Base-by-base conservation (phyloP, 2,113 vertebrate species). In the Epinephelus cyanopodus region DNA sequence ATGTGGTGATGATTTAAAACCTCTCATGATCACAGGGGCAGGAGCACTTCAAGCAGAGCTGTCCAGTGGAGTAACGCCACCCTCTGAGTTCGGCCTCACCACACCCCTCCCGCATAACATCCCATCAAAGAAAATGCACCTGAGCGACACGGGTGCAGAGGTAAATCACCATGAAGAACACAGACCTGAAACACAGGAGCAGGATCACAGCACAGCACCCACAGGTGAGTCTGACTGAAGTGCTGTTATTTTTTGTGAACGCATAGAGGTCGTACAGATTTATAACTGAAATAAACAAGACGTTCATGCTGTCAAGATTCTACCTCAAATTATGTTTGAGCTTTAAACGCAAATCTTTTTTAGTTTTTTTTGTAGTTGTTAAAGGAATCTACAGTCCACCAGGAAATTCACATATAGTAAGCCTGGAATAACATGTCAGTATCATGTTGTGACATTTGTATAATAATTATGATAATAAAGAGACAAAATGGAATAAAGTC, bases 41-140 rank as follows among this genome's bases (percentile, higher is more conserved):
- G 12, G 69, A 71, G 50, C 67, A 64, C 3, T 18, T 54, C n/a
- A 50, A 71, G 25, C 58, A 80, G 48, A 42, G 68, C 27, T 66
- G 68, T 54, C 25, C 27, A 39, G 50, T 33, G 12, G 45, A 42
- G 45, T 5, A 33, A 5, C 58, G 0, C 58, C 58, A 18, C 17
- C 58, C 7, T 61, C 27, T 61, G 58, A 61, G 9, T 27, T 33
- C 17, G 7, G 25, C 13, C 37, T 21, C 33, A 5, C 17, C 37
- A 3, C 21, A 45, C 12, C 5, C n/a, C 13, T 65, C 14, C 63
- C 63, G 25, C 42, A 25, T 12, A 17, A 47, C 64, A 27, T 47
- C 65, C 45, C 53, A 11, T 14, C 39, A 6, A 12, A 47, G 39
- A 58, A 27, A 9, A 47, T 19, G 3, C 54, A 58, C 54, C 37